Evolutionary conservation across 2,888 invertebrate genomes (phyloP).

Genomic region (Noctua comes): DNA sequence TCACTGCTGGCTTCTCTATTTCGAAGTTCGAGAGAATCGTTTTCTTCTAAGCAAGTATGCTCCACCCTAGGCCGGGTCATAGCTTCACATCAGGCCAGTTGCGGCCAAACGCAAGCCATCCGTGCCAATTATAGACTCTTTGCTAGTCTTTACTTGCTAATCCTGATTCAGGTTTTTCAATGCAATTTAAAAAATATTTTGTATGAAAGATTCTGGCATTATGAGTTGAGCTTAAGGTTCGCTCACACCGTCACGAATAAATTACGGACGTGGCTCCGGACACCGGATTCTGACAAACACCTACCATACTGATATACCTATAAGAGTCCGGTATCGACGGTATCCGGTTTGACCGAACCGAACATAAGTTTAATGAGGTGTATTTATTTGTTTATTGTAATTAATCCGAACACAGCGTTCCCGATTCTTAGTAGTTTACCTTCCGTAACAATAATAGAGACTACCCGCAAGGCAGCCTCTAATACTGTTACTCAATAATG

Average conservation of each 20-base stretch:
- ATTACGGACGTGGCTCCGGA: neutral
- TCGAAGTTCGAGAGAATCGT: no score
- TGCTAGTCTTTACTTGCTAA: neutral
- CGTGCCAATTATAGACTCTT: no score
- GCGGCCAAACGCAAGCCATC: no score
- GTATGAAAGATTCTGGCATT: no score
- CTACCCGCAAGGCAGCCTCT: neutral
- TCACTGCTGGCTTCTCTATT: no score
- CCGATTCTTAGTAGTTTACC: constrained; percentile 7
- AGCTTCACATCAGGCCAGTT: no score
- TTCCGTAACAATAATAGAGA: constrained; percentile 1
- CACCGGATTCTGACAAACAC: neutral
- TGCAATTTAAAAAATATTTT: neutral
- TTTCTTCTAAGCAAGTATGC: no score
- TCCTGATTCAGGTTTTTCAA: neutral
- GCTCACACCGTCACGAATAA: neutral
- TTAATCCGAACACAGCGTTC: neutral
- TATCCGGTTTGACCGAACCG: neutral
- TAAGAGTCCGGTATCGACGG: neutral
- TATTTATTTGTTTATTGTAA: constrained; percentile 29
- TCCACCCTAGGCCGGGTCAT: no score
- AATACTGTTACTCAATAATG: constrained; percentile 8
- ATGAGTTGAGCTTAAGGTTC: neutral
- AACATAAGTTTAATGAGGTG: neutral
- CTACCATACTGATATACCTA: neutral